phyloP scores from a whole-genome alignment of 2,113 vertebrate genomes.

The Malurus elegans region DNA sequence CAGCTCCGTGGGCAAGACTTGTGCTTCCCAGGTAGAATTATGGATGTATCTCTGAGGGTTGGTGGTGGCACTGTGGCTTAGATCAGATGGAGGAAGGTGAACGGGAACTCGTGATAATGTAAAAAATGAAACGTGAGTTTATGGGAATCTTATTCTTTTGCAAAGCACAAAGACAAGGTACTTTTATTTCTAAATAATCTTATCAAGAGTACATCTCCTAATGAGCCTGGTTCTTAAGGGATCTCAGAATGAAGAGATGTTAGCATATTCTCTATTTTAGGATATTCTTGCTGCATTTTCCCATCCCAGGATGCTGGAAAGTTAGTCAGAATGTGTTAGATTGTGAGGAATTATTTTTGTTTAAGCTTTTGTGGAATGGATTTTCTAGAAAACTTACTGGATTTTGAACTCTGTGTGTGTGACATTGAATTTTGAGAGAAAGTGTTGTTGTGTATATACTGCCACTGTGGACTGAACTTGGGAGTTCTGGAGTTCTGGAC shows the following conservation, averaged over 20 bases:
- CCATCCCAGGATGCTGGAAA: not conserved
- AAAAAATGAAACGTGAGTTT: not conserved
- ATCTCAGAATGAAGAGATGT: not conserved
- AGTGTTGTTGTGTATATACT: not conserved
- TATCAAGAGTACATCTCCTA: not conserved
- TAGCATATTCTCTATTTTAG: not conserved
- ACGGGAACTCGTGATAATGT: not conserved
- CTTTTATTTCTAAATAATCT: not conserved
- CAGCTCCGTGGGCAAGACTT: not conserved
- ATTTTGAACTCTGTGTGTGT: not conserved
- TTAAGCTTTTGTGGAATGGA: not conserved
- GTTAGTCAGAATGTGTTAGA: not conserved
- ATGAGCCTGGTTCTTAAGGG: not conserved
- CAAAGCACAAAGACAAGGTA: slow-evolving; percentile 40
- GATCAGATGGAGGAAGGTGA: not conserved
- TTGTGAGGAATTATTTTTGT: not conserved
- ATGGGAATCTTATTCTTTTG: not conserved
- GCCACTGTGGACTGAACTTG: not conserved
- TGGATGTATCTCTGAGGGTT: not conserved
- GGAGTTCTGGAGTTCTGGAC: not conserved
- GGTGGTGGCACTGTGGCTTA: not conserved
- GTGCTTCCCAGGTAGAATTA: not conserved
- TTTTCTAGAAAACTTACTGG: not conserved
- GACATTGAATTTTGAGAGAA: not conserved
- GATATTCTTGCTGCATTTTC: not conserved